Evolutionary conservation across 1,140 invertebrate species (phyloP).

Genomic region (Heliothis subflexa): DNA sequence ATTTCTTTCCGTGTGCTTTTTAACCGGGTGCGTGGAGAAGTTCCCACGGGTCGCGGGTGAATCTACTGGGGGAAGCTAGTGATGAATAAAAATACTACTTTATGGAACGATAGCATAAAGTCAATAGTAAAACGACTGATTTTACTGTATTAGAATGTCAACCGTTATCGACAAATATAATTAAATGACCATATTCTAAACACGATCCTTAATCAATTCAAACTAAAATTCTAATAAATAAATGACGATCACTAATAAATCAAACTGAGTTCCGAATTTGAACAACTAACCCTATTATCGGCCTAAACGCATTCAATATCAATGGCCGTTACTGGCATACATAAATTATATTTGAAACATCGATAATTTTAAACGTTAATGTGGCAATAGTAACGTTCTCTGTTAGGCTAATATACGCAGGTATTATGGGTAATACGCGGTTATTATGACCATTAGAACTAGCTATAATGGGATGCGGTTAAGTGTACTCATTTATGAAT

Average conservation of each 20-base stretch:
- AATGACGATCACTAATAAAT: constrained; percentile 6
- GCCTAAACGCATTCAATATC: constrained; percentile 29
- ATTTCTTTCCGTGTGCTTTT: no score
- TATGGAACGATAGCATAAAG: no score
- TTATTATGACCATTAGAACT: background rate
- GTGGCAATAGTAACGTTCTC: no score
- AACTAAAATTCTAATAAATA: background rate
- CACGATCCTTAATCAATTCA: background rate
- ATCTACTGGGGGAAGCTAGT: no score
- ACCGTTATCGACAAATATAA: background rate
- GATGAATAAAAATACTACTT: no score
- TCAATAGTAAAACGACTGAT: no score
- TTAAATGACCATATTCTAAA: constrained; percentile 2
- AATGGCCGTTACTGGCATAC: background rate
- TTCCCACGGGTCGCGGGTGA: no score
- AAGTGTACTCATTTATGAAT: no score
- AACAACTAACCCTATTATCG: constrained; percentile 21
- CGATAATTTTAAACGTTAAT: constrained; percentile 26
- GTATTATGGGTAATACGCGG: constrained; percentile 6
- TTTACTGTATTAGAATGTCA: no score
- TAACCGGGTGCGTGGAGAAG: no score
- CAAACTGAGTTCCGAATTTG: background rate
- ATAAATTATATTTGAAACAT: constrained; percentile 43
- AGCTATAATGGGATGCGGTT: background rate
- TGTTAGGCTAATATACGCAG: background rate